Conservation (phyloP, 2,113 vertebrate genomes). For the Tiliqua scincoides region DNA sequence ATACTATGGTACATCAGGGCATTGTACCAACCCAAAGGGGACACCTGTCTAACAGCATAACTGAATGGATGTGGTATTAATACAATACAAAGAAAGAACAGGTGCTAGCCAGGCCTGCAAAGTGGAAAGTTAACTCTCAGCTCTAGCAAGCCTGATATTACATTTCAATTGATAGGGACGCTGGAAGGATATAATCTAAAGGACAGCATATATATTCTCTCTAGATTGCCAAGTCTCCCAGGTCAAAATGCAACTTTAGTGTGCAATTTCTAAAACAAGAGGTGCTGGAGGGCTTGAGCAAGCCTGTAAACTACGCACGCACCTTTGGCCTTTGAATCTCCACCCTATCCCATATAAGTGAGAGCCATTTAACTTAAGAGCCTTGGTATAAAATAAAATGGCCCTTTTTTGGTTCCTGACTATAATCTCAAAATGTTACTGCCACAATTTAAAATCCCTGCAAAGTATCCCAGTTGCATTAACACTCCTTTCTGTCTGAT, state of each 20-base stretch:
- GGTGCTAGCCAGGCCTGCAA: neutral
- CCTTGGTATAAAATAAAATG: neutral
- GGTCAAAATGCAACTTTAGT: neutral
- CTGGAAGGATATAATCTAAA: no score
- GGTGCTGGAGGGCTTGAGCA: neutral
- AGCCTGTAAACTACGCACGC: neutral
- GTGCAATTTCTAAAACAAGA: neutral
- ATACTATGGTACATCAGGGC: neutral
- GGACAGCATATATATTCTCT: neutral
- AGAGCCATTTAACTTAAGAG: neutral
- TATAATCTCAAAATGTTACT: neutral
- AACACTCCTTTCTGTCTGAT: rapidly evolving
- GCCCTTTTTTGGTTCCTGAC: rapidly evolving
- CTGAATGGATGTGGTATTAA: neutral
- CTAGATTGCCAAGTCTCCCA: neutral
- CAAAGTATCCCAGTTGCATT: neutral
- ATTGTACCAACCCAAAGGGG: neutral
- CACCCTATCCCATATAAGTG: neutral
- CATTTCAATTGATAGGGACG: neutral
- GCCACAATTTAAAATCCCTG: neutral
- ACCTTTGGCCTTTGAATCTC: neutral
- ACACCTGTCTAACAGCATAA: neutral
- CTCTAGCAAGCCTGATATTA: neutral
- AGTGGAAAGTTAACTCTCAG: neutral
- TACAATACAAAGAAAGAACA: neutral